Percentiles rank a stretch among this genome's conserved stretches.
Conservation (phyloP, 1,140 invertebrate species). For the Phenacoccus solenopsis region DNA sequence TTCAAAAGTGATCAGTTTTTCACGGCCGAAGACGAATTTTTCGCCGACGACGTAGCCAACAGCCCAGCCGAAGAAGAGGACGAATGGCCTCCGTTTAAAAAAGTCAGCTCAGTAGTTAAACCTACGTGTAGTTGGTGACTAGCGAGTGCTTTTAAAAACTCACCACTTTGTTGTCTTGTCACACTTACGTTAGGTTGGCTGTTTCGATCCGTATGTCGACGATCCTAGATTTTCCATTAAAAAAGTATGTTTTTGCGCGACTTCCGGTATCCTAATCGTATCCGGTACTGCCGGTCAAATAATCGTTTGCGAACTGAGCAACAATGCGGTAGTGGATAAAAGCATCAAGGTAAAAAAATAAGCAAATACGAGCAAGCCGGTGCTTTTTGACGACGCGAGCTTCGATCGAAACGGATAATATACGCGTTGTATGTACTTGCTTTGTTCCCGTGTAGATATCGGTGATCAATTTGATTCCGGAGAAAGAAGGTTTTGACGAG, state of each 20-base stretch:
- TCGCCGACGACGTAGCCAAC: conserved; percentile 36
- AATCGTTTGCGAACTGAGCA: conserved; percentile 54
- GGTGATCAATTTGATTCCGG: neutral
- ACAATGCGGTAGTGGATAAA: conserved; percentile 18
- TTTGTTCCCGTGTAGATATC: too few species aligned
- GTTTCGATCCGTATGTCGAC: conserved; percentile 94
- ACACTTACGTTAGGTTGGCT: conserved; percentile 50
- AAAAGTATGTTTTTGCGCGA: conserved; percentile 70
- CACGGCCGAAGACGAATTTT: conserved; percentile 41
- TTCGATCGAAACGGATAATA: too few species aligned
- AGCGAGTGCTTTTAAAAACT: too few species aligned
- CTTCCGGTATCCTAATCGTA: conserved; percentile 71
- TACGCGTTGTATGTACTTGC: too few species aligned
- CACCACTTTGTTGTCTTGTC: too few species aligned
- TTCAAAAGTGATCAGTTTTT: conserved; percentile 75
- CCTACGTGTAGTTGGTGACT: too few species aligned
- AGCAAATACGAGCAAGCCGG: too few species aligned
- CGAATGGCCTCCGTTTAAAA: conserved; percentile 82
- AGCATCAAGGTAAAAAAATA: conserved; percentile 22
- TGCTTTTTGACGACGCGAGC: too few species aligned
- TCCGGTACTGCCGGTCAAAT: conserved; percentile 92
- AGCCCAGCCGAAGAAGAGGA: conserved; percentile 52
- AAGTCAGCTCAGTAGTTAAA: conserved; percentile 38
- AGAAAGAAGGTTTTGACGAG: neutral
- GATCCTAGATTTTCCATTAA: conserved; percentile 89